Percentiles rank a stretch among this genome's conserved stretches.
phyloP scores from a whole-genome alignment of 2,113 vertebrate species.

The Tragelaphus imberbis region DNA sequence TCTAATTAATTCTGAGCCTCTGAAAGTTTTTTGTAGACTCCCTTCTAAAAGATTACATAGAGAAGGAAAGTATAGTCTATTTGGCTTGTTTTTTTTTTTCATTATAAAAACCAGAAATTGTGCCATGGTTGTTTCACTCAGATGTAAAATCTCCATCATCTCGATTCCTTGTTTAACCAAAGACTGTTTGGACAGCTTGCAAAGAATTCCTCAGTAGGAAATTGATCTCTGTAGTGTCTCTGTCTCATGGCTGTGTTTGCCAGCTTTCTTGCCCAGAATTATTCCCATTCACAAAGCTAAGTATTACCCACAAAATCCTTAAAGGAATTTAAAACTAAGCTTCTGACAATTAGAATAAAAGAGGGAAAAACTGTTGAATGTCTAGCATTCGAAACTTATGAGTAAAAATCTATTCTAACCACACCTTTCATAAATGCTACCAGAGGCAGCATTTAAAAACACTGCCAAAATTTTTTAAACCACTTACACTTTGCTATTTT shows the following conservation, averaged over 20 bases:
- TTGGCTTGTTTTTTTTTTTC: background rate
- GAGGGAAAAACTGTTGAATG: background rate
- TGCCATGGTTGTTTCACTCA: background rate
- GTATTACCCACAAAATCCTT: background rate
- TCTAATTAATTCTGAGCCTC: background rate
- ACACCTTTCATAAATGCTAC: background rate
- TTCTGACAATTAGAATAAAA: slow-evolving; percentile 15
- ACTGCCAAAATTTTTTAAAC: slow-evolving; percentile 4
- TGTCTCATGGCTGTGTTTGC: background rate
- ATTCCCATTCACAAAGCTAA: slow-evolving; percentile 7
- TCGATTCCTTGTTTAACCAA: slow-evolving; percentile 11
- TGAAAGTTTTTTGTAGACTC: background rate
- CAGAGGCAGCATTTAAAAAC: background rate
- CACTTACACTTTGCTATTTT: background rate
- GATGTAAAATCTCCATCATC: slow-evolving; percentile 4
- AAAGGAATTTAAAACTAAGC: background rate
- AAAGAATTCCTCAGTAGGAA: slow-evolving; percentile 9
- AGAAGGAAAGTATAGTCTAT: background rate
- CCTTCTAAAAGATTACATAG: background rate
- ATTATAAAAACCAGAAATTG: slow-evolving; percentile 5
- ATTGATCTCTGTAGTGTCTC: slow-evolving; percentile 24
- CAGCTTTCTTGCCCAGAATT: slow-evolving; percentile 11
- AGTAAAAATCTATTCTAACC: background rate
- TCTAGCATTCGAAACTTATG: background rate
- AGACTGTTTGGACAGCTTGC: slow-evolving; percentile 33